Percentiles rank a stretch among this genome's conserved stretches.
Evolutionary conservation across 2,113 vertebrate species (phyloP).

Genomic region (Limanda limanda): DNA sequence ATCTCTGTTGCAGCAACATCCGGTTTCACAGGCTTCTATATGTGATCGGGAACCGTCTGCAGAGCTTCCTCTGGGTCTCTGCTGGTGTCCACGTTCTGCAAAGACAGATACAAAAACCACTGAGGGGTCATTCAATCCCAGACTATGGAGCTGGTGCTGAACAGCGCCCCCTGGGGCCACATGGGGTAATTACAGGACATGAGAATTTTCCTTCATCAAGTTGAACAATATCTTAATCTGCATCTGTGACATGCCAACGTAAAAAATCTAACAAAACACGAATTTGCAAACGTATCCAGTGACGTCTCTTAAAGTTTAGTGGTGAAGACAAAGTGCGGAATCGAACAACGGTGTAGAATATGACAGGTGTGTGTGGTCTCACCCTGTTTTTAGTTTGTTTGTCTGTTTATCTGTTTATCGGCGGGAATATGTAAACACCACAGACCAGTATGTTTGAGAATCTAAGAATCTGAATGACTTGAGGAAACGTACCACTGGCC

Average conservation of each 20-base stretch:
- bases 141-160: background rate
- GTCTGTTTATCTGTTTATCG: no score
- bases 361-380: no score
- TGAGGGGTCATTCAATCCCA: background rate
- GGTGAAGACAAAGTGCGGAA: no score
- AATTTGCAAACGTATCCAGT: no score
- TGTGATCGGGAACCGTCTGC: conserved; percentile 80
- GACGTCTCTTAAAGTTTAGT: no score
- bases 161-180: background rate
- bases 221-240: background rate
- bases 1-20: background rate
- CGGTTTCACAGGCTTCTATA: conserved; percentile 25
- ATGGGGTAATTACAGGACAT: background rate
- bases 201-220: no score
- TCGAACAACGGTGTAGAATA: no score
- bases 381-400: no score
- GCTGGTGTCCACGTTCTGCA: conserved; percentile 84
- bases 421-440: no score
- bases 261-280: no score
- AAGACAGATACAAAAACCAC: conserved; percentile 6
- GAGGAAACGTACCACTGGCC: conserved; percentile 83
- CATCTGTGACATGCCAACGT: background rate
- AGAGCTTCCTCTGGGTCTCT: conserved; percentile 85
- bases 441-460: no score
- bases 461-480: no score